Evolutionary conservation across 2,888 invertebrate species (phyloP).

Genomic region (Esperia sulphurella): DNA sequence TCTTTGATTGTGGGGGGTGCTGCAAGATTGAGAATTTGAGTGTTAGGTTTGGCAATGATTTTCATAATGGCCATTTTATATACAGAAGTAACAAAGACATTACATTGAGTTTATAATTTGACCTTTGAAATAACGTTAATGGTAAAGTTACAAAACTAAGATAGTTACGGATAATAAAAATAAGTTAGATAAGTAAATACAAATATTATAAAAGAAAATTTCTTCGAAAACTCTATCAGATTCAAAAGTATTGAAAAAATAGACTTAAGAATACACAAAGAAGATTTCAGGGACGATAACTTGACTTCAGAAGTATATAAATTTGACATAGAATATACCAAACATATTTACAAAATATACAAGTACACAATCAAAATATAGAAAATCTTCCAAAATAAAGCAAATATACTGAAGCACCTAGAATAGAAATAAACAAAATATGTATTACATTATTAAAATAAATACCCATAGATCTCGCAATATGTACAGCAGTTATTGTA

Average conservation of each 20-base stretch:
- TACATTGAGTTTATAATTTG: too few relatives aligned
- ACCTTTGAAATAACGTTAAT: too few relatives aligned
- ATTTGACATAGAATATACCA: neutral
- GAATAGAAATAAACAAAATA: constrained; percentile 21
- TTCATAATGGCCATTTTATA: neutral
- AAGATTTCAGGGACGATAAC: too few relatives aligned
- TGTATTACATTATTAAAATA: constrained; percentile 35
- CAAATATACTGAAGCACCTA: constrained; percentile 34
- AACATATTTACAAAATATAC: neutral
- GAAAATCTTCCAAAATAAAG: constrained; percentile 18
- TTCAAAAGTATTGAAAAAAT: too few relatives aligned
- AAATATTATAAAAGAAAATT: too few relatives aligned
- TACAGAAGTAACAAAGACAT: too few relatives aligned
- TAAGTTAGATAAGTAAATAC: too few relatives aligned
- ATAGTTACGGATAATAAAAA: too few relatives aligned
- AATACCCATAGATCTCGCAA: constrained; percentile 33
- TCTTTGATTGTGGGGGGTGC: constrained; percentile 86
- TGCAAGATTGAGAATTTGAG: constrained; percentile 30
- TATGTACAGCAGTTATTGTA: constrained; percentile 65
- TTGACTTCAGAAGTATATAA: too few relatives aligned
- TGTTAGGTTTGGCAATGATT: neutral
- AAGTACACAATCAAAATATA: neutral
- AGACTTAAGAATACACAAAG: too few relatives aligned
- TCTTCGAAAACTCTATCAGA: too few relatives aligned
- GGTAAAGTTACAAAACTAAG: too few relatives aligned